These are phyloP conservation scores for Carassius auratus DNA, from an alignment of 2,113 vertebrate species.

Conservation along the genomic window DNA sequence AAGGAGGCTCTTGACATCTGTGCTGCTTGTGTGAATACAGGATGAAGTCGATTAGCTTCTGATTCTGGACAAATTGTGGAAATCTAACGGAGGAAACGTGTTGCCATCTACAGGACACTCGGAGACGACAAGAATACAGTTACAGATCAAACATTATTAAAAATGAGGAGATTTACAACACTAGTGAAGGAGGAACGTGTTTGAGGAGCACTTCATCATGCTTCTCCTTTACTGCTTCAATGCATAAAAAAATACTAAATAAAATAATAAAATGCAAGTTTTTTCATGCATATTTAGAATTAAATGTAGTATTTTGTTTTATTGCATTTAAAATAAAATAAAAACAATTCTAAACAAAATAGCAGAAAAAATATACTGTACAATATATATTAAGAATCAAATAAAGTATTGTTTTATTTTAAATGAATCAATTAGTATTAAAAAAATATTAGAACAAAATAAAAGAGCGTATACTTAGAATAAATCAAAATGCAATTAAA, in stretches of 20 bases:
- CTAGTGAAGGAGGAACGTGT: neutral
- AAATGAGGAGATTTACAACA: neutral
- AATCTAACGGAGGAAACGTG: neutral
- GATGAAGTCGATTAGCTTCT: neutral
- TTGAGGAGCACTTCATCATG: neutral
- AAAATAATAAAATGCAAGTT: neutral
- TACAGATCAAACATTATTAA: too few relatives aligned
- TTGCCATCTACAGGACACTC: constrained; percentile 16
- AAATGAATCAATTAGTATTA: neutral
- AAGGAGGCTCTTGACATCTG: neutral
- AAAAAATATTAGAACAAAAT: neutral
- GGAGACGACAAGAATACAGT: neutral
- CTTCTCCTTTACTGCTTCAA: neutral
- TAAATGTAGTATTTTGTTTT: too few relatives aligned
- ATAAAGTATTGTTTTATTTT: neutral
- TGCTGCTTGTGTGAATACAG: neutral
- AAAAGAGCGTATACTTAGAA: neutral
- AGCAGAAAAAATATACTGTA: neutral
- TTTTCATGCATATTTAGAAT: too few relatives aligned
- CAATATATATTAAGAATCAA: too few relatives aligned
- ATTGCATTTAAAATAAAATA: neutral
- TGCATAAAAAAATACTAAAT: neutral
- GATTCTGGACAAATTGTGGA: neutral
- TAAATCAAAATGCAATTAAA: neutral
- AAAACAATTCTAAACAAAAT: neutral